Base-by-base conservation (phyloP, 2,888 invertebrate species). In the Crocallis elinguaria region DNA sequence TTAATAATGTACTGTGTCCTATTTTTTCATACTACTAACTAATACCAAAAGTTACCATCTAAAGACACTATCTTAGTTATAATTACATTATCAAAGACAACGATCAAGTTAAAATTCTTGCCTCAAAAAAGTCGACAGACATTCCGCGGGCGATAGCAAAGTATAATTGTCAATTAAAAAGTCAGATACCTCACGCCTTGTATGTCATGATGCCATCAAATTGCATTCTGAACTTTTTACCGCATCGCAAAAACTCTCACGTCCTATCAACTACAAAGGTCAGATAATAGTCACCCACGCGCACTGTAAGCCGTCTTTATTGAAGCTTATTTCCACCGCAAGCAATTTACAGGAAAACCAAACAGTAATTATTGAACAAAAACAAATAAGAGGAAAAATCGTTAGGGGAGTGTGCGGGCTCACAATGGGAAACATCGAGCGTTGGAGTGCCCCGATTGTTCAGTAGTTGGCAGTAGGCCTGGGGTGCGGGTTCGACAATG, bases 311-410 rank as follows among this genome's bases (percentile, higher is more conserved):
- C 63, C 57, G 51, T 55, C 49, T 64, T 64, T 57, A 71, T 63
- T 59, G 62, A 66, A 60, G 71, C 73, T 77, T 78, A 81, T 78
- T 78, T 77, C 75, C 73, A 77, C 82, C 84, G 75, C 86, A 79
- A 82, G 80, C 86, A 84, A 86, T 87, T 82, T 80, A 82, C 80
- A 77, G 81, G 84, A 83, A 88, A 86, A 87, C 86, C 84, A 86
- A 88, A 88, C 87, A 89, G 73, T 86, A 90, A 90, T 90, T 89
- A 89, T 82, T 71, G 76, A 79, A 88, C 86, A 86, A 89, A 90
- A 90, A 89, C 89, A 90, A 90, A 90, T 84, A 90, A 75, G 78
- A 81, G 79, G 86, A 86, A 86, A 84, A 88, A 89, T 87, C 86
- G 86, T 86, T 86, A 86, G 86, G 85, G 81, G 81, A 70, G 67